Conservation (phyloP, 2,888 invertebrate genomes). For the Nyleta sp. region DNA sequence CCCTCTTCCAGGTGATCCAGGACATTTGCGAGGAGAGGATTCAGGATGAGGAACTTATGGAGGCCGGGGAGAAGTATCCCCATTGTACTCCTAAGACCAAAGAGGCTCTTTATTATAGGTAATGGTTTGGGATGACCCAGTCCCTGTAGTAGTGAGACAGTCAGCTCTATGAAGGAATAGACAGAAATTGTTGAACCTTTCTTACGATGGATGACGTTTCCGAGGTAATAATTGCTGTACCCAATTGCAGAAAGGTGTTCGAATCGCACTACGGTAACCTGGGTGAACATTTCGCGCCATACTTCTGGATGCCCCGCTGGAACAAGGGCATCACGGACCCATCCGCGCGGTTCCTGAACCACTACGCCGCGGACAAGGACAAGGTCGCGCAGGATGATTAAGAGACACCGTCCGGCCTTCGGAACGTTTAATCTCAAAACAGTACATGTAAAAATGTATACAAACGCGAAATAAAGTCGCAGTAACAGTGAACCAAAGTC, state of each 20-base stretch:
- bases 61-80: constrained; percentile 84
- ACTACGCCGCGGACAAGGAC: constrained; percentile 85
- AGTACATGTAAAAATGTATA: constrained; percentile 32
- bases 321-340: constrained; percentile 87
- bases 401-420: background rate
- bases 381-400: constrained; percentile 30
- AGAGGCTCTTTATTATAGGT: constrained; percentile 90
- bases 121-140: too few relatives aligned
- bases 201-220: too few relatives aligned
- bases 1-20: constrained; percentile 88
- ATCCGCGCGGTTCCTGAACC: constrained; percentile 89
- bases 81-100: constrained; percentile 90
- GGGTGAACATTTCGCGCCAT: constrained; percentile 86
- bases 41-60: constrained; percentile 84
- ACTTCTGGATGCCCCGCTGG: constrained; percentile 93
- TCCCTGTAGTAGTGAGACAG: too few relatives aligned
- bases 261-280: constrained; percentile 86
- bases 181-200: too few relatives aligned
- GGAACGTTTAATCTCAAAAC: background rate
- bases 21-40: constrained; percentile 88
- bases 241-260: constrained; percentile 84
- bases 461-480: constrained; percentile 4
- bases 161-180: too few relatives aligned
- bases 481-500: constrained; percentile 18
- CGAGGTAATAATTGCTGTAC: too few relatives aligned